Conservation (phyloP, 2,113 vertebrate species). For the Dromaius novaehollandiae region DNA sequence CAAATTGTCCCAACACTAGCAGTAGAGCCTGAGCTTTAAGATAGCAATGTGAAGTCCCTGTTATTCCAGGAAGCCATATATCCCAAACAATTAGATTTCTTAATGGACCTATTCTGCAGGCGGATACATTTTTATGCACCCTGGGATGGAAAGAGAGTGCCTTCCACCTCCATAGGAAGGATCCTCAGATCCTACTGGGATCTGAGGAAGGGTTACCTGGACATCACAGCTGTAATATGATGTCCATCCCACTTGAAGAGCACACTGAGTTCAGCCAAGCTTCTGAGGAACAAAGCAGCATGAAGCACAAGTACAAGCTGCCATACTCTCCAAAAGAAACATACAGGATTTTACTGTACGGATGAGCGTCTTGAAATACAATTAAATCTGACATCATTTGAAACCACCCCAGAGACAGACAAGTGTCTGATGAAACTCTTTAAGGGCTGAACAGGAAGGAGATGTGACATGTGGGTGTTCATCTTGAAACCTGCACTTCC, state of each 20-base stretch:
- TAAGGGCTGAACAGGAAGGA: not conserved
- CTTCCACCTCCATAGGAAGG: not conserved
- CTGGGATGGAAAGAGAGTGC: not conserved
- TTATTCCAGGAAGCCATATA: not conserved
- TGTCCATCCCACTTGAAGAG: fast-evolving
- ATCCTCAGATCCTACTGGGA: not conserved
- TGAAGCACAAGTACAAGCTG: not conserved
- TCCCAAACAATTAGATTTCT: not conserved
- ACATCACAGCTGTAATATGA: not conserved
- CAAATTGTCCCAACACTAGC: not conserved
- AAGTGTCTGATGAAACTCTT: not conserved
- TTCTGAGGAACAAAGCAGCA: not conserved
- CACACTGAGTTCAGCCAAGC: not conserved
- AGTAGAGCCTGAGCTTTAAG: not conserved
- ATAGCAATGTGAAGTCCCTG: not conserved
- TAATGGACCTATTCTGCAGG: not conserved
- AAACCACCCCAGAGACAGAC: not conserved
- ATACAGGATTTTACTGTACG: not conserved
- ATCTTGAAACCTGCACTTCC: not conserved
- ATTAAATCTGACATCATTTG: not conserved
- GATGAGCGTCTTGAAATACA: not conserved
- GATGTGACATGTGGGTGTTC: not conserved
- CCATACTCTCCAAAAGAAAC: not conserved
- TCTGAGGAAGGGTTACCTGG: not conserved
- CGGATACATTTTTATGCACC: not conserved